A percentile compares a stretch with the other conserved stretches of the same genome.
Evolutionary conservation across 2,797 vertebrate species (phyloP).

Genomic region (Spinus olivaceus): DNA sequence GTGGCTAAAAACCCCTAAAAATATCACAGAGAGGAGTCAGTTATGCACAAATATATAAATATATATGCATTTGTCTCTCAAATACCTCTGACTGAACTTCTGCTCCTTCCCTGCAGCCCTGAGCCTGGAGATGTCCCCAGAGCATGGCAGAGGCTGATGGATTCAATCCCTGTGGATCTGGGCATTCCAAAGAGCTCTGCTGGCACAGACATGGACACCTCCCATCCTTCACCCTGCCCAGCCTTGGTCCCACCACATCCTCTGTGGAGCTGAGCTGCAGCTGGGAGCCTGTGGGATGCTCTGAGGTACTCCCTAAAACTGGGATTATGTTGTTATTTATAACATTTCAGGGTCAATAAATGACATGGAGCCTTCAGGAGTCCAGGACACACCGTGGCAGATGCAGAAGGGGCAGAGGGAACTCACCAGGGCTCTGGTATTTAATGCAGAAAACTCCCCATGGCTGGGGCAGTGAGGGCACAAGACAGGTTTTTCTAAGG

Average conservation of each 20-base stretch:
- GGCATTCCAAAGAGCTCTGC: background rate
- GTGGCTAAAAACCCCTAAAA: background rate
- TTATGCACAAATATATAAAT: background rate
- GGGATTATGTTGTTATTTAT: background rate
- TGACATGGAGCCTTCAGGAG: rapidly evolving
- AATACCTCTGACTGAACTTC: background rate
- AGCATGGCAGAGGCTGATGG: background rate
- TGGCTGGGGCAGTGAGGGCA: rapidly evolving
- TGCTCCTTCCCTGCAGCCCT: background rate
- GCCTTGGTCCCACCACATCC: background rate
- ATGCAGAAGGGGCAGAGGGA: background rate
- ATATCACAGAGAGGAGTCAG: background rate
- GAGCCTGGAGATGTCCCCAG: background rate
- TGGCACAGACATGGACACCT: background rate
- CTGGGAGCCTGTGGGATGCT: background rate
- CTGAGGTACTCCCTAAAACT: background rate
- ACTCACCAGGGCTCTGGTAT: rapidly evolving
- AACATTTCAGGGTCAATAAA: background rate
- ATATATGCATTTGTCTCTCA: background rate
- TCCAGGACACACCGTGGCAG: rapidly evolving
- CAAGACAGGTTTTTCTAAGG: background rate
- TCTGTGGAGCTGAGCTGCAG: background rate
- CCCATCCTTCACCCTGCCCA: background rate
- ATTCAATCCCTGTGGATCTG: background rate
- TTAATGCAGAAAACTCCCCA: background rate